phyloP scores from a whole-genome alignment of 1,140 invertebrate species.

The Bradynema listronoti region DNA sequence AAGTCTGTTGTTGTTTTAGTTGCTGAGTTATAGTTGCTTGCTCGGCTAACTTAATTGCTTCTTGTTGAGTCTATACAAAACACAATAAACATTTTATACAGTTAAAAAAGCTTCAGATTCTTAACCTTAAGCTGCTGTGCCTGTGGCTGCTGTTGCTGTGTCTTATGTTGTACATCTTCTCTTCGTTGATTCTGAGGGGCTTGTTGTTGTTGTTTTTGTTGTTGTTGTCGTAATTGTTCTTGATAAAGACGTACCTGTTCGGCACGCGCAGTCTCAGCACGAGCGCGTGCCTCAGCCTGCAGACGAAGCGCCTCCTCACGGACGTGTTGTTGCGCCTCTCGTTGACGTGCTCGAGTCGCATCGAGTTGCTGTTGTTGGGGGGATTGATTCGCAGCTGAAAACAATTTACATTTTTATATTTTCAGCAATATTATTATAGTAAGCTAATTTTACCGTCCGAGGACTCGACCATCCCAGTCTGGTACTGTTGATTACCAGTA shows the following conservation, averaged over 20 bases:
- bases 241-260: conserved; percentile 5
- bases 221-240: conserved; percentile 22
- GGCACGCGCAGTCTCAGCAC: conserved; percentile 21
- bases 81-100: not conserved
- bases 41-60: conserved; percentile 11
- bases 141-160: conserved; percentile 2
- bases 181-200: not conserved
- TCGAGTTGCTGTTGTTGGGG: conserved; percentile 12
- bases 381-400: conserved; percentile 9
- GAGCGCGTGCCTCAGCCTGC: conserved; percentile 24
- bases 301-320: conserved; percentile 20
- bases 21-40: not conserved
- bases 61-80: conserved; percentile 16
- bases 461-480: not conserved
- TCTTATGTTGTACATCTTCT: not conserved
- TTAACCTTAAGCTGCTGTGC: too few species aligned
- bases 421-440: too few species aligned
- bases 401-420: too few species aligned
- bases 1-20: not conserved
- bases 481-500: not conserved
- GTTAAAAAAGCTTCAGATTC: too few species aligned
- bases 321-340: conserved; percentile 24
- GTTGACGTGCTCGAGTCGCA: conserved; percentile 12
- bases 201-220: conserved; percentile 13
- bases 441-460: too few species aligned